These are phyloP conservation scores for Portevinia maculata DNA, from an alignment of 2,888 invertebrate genomes.

Conservation along the genomic window DNA sequence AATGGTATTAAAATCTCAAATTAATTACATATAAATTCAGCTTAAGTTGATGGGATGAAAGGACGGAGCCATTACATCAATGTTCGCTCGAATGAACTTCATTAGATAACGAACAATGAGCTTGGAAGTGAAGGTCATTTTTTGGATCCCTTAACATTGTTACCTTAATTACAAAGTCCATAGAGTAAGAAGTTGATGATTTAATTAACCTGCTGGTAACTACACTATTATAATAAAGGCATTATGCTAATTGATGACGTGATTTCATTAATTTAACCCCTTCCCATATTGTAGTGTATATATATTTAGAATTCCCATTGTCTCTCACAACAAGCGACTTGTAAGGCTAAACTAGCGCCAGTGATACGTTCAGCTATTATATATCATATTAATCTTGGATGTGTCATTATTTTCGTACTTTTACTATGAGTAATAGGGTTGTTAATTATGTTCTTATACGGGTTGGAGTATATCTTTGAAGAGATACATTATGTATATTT, in stretches of 20 bases:
- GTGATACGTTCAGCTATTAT: too few species aligned
- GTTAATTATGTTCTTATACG: too few species aligned
- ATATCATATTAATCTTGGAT: too few species aligned
- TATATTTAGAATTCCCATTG: too few species aligned
- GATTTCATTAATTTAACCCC: not conserved
- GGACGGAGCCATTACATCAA: constrained; percentile 38
- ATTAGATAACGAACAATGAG: constrained; percentile 30
- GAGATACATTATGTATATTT: too few species aligned
- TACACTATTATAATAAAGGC: constrained; percentile 6
- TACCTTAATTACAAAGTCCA: constrained; percentile 26
- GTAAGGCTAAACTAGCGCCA: too few species aligned
- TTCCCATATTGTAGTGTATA: too few species aligned
- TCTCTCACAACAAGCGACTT: too few species aligned
- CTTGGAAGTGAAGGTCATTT: constrained; percentile 13
- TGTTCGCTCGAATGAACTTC: constrained; percentile 30
- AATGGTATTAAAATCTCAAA: constrained; percentile 18
- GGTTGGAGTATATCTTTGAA: too few species aligned
- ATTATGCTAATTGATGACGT: constrained; percentile 8
- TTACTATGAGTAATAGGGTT: too few species aligned
- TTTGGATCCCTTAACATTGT: constrained; percentile 10
- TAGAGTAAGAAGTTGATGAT: constrained; percentile 10
- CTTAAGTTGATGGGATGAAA: constrained; percentile 19
- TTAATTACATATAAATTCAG: constrained; percentile 41
- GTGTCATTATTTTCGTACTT: too few species aligned
- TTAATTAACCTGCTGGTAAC: constrained; percentile 18